These are phyloP conservation scores for Alethe castanea DNA, from an alignment of 2,113 vertebrate species.

Conservation along the genomic window DNA sequence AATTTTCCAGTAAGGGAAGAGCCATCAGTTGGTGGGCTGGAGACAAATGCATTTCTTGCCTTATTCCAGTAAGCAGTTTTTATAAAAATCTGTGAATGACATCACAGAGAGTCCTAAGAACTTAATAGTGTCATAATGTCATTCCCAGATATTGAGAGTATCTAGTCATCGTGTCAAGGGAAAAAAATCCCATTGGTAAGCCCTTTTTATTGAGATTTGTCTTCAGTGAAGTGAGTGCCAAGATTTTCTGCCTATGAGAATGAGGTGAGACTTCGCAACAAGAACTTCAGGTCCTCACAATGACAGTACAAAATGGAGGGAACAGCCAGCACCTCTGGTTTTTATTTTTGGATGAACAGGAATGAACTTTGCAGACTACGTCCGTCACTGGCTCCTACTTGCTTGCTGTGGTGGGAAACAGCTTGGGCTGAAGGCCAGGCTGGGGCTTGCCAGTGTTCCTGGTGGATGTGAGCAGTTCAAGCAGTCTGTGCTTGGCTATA, in stretches of 20 bases:
- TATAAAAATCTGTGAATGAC: not conserved
- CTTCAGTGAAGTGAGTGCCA: not conserved
- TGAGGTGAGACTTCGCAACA: not conserved
- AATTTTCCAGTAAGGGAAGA: not conserved
- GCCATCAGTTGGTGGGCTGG: not conserved
- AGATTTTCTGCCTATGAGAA: not conserved
- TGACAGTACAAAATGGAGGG: not conserved
- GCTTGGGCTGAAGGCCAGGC: not conserved
- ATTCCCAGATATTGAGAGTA: not conserved
- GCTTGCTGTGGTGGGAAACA: not conserved
- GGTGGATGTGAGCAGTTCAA: not conserved
- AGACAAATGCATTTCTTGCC: not conserved
- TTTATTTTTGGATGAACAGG: not conserved
- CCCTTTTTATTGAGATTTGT: not conserved
- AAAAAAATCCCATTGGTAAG: not conserved
- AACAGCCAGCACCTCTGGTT: not conserved
- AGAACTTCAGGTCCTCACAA: not conserved
- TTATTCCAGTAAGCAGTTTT: not conserved
- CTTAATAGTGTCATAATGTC: not conserved
- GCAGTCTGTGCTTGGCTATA: not conserved
- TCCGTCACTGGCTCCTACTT: not conserved
- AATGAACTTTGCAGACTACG: fast-evolving
- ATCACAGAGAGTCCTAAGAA: not conserved
- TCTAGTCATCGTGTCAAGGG: not conserved
- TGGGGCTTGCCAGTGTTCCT: not conserved